Evolutionary conservation across 2,888 invertebrate species (phyloP).

Genomic region (Leucophenga maculata): DNA sequence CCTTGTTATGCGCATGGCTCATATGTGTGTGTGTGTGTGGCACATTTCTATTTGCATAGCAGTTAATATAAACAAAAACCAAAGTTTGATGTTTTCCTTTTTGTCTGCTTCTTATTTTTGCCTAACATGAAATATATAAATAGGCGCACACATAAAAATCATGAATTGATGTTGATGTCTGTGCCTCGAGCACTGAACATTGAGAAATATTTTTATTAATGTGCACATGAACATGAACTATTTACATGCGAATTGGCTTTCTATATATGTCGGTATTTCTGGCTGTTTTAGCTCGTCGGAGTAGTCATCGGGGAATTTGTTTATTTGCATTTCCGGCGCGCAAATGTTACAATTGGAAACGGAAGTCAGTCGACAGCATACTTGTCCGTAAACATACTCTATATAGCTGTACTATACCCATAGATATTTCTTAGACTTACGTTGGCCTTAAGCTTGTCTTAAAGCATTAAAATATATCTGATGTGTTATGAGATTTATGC

Average conservation of each 20-base stretch:
- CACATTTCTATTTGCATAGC: conserved; percentile 6
- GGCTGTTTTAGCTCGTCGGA: not conserved
- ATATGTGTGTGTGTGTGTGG: not conserved
- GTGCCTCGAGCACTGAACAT: no score
- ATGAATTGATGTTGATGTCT: not conserved
- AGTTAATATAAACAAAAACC: conserved; percentile 4
- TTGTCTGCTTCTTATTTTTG: not conserved
- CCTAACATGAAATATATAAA: no score
- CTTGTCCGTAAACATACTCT: not conserved
- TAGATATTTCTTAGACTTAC: no score
- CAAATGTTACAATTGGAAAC: conserved; percentile 22
- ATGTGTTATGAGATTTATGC: not conserved
- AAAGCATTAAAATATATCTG: not conserved
- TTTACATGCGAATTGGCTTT: no score
- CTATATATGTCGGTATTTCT: no score
- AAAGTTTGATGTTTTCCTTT: no score
- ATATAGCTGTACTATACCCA: not conserved
- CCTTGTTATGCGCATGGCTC: not conserved
- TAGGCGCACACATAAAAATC: conserved; percentile 2
- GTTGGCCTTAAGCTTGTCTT: not conserved
- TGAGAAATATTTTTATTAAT: no score
- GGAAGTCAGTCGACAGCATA: conserved; percentile 39
- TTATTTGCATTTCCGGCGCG: conserved; percentile 61
- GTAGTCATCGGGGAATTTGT: conserved; percentile 41
- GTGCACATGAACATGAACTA: no score